These are phyloP conservation scores for Ecliptopera silaceata DNA, from an alignment of 2,888 invertebrate species.

Conservation along the genomic window DNA sequence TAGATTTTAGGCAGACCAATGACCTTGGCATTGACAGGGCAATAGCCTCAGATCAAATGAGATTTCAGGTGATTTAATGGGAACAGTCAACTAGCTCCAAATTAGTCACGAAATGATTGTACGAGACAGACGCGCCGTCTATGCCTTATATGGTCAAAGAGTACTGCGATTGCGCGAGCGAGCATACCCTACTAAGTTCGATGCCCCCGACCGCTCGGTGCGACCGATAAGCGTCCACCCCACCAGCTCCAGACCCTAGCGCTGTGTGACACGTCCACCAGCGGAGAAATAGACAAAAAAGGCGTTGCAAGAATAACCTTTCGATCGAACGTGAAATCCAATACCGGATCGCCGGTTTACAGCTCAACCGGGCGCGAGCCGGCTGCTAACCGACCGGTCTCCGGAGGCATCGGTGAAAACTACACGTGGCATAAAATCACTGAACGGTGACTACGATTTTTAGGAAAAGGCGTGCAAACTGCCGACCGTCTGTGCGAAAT, in stretches of 20 bases:
- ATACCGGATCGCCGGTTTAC: slow-evolving; percentile 60
- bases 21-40: slow-evolving; percentile 71
- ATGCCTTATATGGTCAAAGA: slow-evolving; percentile 79
- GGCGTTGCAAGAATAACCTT: slow-evolving; percentile 75
- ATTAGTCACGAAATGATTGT: slow-evolving; percentile 61
- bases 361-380: slow-evolving; percentile 38
- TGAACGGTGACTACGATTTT: slow-evolving; percentile 77
- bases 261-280: slow-evolving; percentile 12
- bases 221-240: slow-evolving; percentile 50
- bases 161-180: slow-evolving; percentile 76
- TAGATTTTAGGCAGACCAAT: slow-evolving; percentile 42
- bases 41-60: slow-evolving; percentile 52
- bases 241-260: slow-evolving; percentile 26
- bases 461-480: slow-evolving; percentile 79
- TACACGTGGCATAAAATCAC: slow-evolving; percentile 81
- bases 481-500: slow-evolving; percentile 75
- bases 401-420: slow-evolving; percentile 49
- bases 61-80: slow-evolving; percentile 40
- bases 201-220: slow-evolving; percentile 64
- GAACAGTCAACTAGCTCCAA: slow-evolving; percentile 53
- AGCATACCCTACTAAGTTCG: slow-evolving; percentile 72
- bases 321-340: slow-evolving; percentile 76
- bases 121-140: slow-evolving; percentile 63
- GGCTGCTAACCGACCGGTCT: slow-evolving; percentile 37
- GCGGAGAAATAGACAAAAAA: slow-evolving; percentile 66